These are phyloP conservation scores for Vanessa atalanta DNA, from an alignment of 1,140 invertebrate genomes.

Conservation along the genomic window DNA sequence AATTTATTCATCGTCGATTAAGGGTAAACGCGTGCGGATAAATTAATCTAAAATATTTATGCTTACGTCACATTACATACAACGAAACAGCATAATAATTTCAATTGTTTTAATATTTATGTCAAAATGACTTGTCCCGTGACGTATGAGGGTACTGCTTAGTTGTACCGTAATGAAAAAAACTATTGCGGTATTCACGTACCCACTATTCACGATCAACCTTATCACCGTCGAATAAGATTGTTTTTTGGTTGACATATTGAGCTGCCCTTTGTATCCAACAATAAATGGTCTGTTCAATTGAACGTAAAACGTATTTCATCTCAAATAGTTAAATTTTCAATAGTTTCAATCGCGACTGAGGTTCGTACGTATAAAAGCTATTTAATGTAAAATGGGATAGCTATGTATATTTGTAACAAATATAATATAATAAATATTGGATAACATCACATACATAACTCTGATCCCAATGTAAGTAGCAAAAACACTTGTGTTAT, in stretches of 20 bases:
- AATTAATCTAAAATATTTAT: no score
- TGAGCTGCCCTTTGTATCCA: not conserved
- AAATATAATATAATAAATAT: no score
- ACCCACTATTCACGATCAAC: not conserved
- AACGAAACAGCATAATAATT: no score
- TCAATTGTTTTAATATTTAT: no score
- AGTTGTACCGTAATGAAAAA: slow-evolving; percentile 5
- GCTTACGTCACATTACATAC: no score
- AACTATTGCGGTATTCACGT: not conserved
- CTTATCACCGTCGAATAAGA: not conserved
- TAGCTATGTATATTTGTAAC: not conserved
- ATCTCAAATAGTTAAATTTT: slow-evolving; percentile 12
- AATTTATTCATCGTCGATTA: no score
- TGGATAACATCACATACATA: no score
- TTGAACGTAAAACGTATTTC: slow-evolving; percentile 7
- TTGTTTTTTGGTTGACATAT: not conserved
- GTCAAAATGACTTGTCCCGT: no score
- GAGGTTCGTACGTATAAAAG: not conserved
- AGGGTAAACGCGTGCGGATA: no score
- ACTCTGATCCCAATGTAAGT: no score
- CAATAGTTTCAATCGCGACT: slow-evolving; percentile 2
- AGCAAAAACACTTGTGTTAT: no score
- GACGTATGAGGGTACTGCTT: not conserved
- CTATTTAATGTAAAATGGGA: not conserved
- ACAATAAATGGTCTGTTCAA: slow-evolving; percentile 5